Evolutionary conservation across 2,888 invertebrate species (phyloP).

Genomic region (Lochmaea capreae): DNA sequence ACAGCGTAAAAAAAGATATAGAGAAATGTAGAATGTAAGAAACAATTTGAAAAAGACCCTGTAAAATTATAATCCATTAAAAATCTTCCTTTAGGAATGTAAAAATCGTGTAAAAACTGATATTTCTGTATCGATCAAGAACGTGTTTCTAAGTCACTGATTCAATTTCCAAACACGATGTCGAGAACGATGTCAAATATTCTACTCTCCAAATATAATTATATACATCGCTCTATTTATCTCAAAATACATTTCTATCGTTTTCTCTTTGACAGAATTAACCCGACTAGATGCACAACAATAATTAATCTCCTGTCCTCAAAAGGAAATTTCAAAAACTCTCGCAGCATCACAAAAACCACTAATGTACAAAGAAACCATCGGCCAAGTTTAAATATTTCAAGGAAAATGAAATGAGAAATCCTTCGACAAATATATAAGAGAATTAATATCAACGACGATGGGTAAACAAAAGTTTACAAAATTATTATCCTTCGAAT

Average conservation of each 20-base stretch:
- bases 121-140: too few relatives aligned
- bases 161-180: too few relatives aligned
- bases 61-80: too few relatives aligned
- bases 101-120: too few relatives aligned
- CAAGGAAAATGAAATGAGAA: constrained; percentile 27
- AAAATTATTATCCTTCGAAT: constrained; percentile 4
- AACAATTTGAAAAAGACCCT: too few relatives aligned
- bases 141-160: too few relatives aligned
- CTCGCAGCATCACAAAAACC: constrained; percentile 8
- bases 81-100: too few relatives aligned
- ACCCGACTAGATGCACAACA: not conserved
- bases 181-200: too few relatives aligned
- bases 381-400: constrained; percentile 20
- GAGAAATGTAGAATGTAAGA: too few relatives aligned
- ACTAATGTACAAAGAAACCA: constrained; percentile 22
- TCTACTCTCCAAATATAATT: not conserved
- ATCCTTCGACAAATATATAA: constrained; percentile 24
- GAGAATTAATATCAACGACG: constrained; percentile 28
- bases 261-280: not conserved
- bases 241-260: not conserved
- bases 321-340: not conserved
- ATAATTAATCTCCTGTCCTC: not conserved
- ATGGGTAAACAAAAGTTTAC: constrained; percentile 17
- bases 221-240: not conserved
- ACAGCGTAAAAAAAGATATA: too few relatives aligned